Conservation (phyloP, 1,140 invertebrate genomes). For the Idris sp. region DNA sequence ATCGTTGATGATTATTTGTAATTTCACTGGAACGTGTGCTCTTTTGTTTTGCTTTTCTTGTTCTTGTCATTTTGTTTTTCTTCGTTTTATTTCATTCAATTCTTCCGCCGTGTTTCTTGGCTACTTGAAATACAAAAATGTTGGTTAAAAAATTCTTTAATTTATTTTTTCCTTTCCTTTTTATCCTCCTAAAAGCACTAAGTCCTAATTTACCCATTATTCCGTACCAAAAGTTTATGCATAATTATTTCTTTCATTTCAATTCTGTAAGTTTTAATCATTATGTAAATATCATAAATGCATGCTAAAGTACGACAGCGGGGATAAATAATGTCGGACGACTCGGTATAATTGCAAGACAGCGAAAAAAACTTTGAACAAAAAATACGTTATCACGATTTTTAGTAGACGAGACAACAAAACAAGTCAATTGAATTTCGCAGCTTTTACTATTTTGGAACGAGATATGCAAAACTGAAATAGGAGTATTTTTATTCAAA, state of each 20-base stretch:
- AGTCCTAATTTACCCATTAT: constrained; percentile 41
- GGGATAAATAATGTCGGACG: constrained; percentile 37
- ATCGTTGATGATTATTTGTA: too few species aligned
- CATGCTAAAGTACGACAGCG: constrained; percentile 35
- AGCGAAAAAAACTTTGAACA: constrained; percentile 18
- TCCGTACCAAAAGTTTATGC: constrained; percentile 43
- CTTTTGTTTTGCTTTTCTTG: too few species aligned
- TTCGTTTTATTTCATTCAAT: too few species aligned
- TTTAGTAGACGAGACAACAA: constrained; percentile 5
- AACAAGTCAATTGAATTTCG: constrained; percentile 19
- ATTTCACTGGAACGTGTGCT: too few species aligned
- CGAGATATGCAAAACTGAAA: too few species aligned
- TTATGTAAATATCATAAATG: constrained; percentile 53
- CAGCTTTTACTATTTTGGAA: constrained; percentile 22
- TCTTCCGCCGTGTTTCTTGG: too few species aligned
- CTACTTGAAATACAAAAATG: constrained; percentile 35
- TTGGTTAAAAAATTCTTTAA: too few species aligned
- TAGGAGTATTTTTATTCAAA: too few species aligned
- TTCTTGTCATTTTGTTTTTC: too few species aligned
- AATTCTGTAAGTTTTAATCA: constrained; percentile 50
- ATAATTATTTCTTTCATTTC: constrained; percentile 55
- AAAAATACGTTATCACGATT: constrained; percentile 21
- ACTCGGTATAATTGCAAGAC: constrained; percentile 37
- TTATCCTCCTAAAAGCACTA: constrained; percentile 6
- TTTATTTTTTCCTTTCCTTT: constrained; percentile 14